Evolutionary conservation across 2,113 vertebrate genomes (phyloP).

Genomic region (Ranitomeya variabilis): DNA sequence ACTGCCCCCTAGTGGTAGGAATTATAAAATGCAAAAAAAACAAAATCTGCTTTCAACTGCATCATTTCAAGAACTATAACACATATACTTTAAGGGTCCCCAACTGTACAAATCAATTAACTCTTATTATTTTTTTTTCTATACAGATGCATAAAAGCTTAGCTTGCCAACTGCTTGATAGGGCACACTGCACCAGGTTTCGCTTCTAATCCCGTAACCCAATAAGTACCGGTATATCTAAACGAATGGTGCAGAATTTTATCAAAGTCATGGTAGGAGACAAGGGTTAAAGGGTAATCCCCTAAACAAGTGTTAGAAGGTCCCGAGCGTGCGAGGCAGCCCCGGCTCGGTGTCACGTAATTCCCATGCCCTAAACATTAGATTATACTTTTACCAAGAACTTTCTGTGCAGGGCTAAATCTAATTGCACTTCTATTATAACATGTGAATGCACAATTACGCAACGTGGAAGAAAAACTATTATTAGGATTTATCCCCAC

Average conservation of each 20-base stretch:
- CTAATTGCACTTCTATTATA: background rate
- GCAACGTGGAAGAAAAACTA: background rate
- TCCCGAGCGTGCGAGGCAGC: background rate
- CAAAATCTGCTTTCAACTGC: too few species aligned
- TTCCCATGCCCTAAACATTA: constrained; percentile 20
- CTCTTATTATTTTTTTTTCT: too few species aligned
- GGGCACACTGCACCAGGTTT: too few species aligned
- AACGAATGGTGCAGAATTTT: background rate
- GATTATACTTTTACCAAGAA: background rate
- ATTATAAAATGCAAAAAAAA: background rate
- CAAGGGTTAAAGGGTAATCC: background rate
- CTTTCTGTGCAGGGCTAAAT: constrained; percentile 21
- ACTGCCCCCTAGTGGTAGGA: background rate
- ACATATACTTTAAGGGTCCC: too few species aligned
- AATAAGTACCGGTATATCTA: background rate
- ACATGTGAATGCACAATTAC: background rate
- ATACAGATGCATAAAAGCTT: too few species aligned
- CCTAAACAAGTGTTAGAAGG: background rate
- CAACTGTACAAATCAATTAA: too few species aligned
- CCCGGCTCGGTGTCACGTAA: background rate
- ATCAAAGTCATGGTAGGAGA: too few species aligned
- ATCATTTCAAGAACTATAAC: too few species aligned
- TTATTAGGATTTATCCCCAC: background rate
- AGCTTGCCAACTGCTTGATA: too few species aligned
- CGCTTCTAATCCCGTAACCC: too few species aligned